A percentile compares a stretch with the other conserved stretches of the same genome.
Evolutionary conservation across 2,888 invertebrate genomes (phyloP).

Genomic region (Prosopocoilus inquinatus): DNA sequence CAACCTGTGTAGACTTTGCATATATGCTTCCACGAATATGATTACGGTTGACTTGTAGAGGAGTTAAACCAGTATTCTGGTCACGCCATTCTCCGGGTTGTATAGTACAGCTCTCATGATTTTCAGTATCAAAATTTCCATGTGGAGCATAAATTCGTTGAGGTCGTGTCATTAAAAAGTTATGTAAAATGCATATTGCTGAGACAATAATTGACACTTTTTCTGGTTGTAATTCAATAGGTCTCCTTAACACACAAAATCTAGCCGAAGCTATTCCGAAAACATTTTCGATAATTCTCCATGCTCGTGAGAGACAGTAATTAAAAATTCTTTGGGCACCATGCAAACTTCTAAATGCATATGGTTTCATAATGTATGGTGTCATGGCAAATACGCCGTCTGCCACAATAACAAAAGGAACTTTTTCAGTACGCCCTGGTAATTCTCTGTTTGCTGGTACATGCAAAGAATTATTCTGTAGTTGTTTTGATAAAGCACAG

Average conservation of each 20-base stretch:
- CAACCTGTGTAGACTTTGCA: constrained; percentile 16
- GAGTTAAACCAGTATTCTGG: not conserved
- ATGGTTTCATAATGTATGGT: constrained; percentile 16
- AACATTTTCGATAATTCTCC: constrained; percentile 2
- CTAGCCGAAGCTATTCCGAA: constrained; percentile 10
- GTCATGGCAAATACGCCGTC: constrained; percentile 1
- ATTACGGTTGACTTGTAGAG: constrained; percentile 9
- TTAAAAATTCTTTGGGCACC: constrained; percentile 5
- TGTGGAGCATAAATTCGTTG: constrained; percentile 7
- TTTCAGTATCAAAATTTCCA: constrained; percentile 14
- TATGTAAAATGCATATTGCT: constrained; percentile 10
- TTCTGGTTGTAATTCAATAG: constrained; percentile 10
- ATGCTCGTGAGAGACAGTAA: constrained; percentile 2
- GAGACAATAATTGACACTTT: constrained; percentile 15
- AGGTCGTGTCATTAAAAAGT: constrained; percentile 18
- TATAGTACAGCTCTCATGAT: not conserved
- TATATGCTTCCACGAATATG: constrained; percentile 6
- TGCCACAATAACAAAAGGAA: constrained; percentile 6
- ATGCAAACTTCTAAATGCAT: constrained; percentile 9
- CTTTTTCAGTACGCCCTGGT: constrained; percentile 4
- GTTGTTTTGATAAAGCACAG: not conserved
- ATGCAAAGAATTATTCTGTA: not conserved
- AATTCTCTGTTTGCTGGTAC: constrained; percentile 1
- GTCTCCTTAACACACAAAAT: constrained; percentile 1
- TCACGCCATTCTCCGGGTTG: not conserved